Evolutionary conservation across 2,797 vertebrate species (phyloP), one percentile per base, ranked within the genome.

Genomic region (Rhinogobio ventralis): DNA sequence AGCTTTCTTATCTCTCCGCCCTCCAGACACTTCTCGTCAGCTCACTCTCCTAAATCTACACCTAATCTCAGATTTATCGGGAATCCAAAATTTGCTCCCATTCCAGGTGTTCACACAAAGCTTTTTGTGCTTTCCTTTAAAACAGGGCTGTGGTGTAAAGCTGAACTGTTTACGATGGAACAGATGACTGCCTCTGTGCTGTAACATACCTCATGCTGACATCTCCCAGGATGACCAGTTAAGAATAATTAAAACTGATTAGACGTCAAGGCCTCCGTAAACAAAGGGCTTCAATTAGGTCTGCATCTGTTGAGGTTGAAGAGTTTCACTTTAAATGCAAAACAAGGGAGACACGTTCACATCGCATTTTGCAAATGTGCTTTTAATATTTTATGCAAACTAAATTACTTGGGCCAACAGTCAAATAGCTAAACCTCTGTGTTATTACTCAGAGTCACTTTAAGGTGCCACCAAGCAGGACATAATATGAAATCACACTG

Each of bases 1-100:
- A 87, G 83, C 73, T 60, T 33, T 64, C 82, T 84, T 87, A 87
- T 87, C 82, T 87, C 51, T 46, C 30, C n/a, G 46, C 62, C 77
- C 86, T 81, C 53, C 79, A 87, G 83, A 84, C 82, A 77, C 60
- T 36, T 60, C 81, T 84, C 14, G 76, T 84, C 76, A 80, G 81
- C 81, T 86, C 81, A 57, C 76, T 66, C 81, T 53, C 51, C 66
- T 84, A 86, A 84, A 83, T 84, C 78, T 84, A 76, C 78, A 84
- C 66, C 62, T 81, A 87, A 87, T 84, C 86, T 81, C 62, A 77
- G 82, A 84, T 84, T 81, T 87, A 87, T 83, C 86, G 62, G 69
- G 36, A 71, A 81, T 81, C 82, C 82, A 77, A 79, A 86, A 81
- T 84, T 72, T 77, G 42, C 78, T 81, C 85, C 71, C 82, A 76